Percentiles rank a stretch among this genome's conserved stretches.
These are phyloP conservation scores for Betta splendens DNA, from an alignment of 2,797 vertebrate species.

Conservation along the genomic window DNA sequence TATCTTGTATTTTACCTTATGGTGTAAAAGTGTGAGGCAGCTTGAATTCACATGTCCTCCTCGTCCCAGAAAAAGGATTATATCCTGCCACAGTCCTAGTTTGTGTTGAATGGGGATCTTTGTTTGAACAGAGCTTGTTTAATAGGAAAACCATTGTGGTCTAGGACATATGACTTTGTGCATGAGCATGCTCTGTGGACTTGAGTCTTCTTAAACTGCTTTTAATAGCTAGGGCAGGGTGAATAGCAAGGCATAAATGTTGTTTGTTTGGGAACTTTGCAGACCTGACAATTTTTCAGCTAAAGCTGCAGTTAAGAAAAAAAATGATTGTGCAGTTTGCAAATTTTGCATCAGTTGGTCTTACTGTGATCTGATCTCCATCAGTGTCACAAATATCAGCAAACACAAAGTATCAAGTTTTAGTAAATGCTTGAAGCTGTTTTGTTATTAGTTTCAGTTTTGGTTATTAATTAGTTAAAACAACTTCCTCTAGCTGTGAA, in stretches of 20 bases:
- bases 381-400: too few species aligned
- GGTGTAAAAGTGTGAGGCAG: conserved; percentile 22
- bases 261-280: too few species aligned
- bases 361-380: too few species aligned
- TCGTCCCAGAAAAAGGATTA: conserved; percentile 34
- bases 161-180: conserved; percentile 67
- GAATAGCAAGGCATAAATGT: conserved; percentile 2
- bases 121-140: conserved; percentile 55
- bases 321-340: too few species aligned
- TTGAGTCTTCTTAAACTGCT: conserved; percentile 14
- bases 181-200: conserved; percentile 27
- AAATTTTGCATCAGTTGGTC: too few species aligned
- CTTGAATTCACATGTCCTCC: conserved; percentile 50
- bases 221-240: conserved; percentile 1
- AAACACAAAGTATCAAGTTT: too few species aligned
- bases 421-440: too few species aligned
- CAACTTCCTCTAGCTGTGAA: too few species aligned
- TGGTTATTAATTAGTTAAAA: too few species aligned
- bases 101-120: conserved; percentile 64
- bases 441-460: too few species aligned
- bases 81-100: conserved; percentile 26
- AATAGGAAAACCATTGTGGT: conserved; percentile 30
- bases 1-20: conserved; percentile 32
- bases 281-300: too few species aligned
- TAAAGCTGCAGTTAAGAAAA: too few species aligned